Evolutionary conservation across 2,113 vertebrate genomes (phyloP).

Genomic region (Amazona guildingii): DNA sequence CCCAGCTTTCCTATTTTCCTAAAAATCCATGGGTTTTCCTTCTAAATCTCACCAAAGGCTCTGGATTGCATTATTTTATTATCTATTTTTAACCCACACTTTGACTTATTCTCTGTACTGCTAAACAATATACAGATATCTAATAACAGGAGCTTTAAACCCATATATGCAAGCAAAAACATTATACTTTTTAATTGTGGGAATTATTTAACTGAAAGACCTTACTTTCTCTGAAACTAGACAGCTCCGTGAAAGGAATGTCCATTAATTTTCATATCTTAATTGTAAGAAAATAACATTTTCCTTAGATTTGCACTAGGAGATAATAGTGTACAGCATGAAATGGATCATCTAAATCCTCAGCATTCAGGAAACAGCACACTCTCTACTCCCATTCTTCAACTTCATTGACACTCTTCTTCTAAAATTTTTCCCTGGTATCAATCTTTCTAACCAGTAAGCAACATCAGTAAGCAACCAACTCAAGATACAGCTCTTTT

Average conservation of each 20-base stretch:
- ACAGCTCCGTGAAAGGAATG: background rate
- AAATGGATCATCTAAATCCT: background rate
- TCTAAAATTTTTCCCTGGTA: background rate
- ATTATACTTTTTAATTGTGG: background rate
- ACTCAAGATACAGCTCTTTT: background rate
- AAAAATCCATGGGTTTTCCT: background rate
- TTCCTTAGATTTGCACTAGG: background rate
- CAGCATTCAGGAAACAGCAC: background rate
- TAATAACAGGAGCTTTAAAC: background rate
- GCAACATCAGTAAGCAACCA: background rate
- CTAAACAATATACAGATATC: background rate
- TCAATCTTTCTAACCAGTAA: background rate
- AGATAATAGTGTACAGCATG: accelerated
- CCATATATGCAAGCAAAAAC: background rate
- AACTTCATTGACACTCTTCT: background rate
- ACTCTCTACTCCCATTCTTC: background rate
- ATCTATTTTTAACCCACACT: background rate
- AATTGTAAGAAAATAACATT: background rate
- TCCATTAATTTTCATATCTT: background rate
- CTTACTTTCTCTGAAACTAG: background rate
- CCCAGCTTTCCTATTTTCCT: background rate
- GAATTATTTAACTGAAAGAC: background rate
- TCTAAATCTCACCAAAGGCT: background rate
- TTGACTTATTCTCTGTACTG: background rate
- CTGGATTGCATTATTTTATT: background rate